A percentile compares a stretch with the other conserved stretches of the same genome.
Conservation (phyloP, 2,797 vertebrate species). For the Coendou prehensilis region DNA sequence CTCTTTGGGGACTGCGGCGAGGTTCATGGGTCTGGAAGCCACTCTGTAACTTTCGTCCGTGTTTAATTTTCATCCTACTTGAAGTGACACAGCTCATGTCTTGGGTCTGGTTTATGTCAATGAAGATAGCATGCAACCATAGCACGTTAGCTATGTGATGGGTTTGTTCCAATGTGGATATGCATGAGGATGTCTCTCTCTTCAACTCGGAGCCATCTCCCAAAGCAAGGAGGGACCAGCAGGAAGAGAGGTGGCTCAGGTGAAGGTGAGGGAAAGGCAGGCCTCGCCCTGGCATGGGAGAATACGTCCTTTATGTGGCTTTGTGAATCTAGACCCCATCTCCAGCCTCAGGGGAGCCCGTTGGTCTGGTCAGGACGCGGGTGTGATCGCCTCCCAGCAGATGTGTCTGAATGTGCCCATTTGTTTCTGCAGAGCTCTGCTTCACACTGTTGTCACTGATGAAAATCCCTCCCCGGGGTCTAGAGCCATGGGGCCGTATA, state of each 20-base stretch:
- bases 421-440: constrained; percentile 40
- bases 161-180: neutral
- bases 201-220: neutral
- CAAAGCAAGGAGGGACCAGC: neutral
- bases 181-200: neutral
- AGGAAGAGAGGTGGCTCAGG: neutral
- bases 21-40: neutral
- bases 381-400: neutral
- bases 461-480: constrained; percentile 49
- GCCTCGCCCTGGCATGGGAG: fast-evolving
- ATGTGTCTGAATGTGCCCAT: neutral
- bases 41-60: neutral
- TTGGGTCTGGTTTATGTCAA: neutral
- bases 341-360: neutral
- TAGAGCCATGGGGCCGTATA: neutral
- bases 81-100: neutral
- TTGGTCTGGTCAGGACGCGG: neutral
- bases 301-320: too few relatives aligned
- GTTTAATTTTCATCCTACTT: neutral
- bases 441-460: constrained; percentile 67
- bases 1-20: neutral
- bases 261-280: neutral
- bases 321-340: neutral
- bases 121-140: neutral
- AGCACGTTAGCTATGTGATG: neutral